Evolutionary conservation across 2,888 invertebrate species (phyloP), one percentile per base, ranked within the genome.

Genomic region (Agonopterix alstromeriana): DNA sequence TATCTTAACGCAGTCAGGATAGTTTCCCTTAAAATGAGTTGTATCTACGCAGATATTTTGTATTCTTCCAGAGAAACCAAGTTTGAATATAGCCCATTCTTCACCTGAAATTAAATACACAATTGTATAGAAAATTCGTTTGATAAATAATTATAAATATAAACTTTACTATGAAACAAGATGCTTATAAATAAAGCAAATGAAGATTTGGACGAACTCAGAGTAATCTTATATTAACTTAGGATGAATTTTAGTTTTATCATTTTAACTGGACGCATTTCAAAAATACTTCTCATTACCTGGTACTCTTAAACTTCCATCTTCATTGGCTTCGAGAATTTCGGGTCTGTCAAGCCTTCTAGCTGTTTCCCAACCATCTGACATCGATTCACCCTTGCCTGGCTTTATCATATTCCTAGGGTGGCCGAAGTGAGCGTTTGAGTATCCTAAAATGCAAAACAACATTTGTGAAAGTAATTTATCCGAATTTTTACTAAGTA

Each of bases 301-400:
- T 58, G 90, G 81, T 44, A 90, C 82, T 77, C 90, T 84, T 35
- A 92, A 73, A 14, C 91, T 90, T 14, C 92, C 92, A 53, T 88
- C 82, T 0, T 79, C 78, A 52, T 90, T 90, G 12, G 84, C 77
- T 63, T 89, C 76, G 12, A 93, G 81, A 11, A 91, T 68, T 43
- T 90, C 79, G 0, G 92, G 92, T 54, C 92, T 78, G 63, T 92
- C 91, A 4, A 91, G 71, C 46, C 91, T 76, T 48, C 92, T 73
- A 0, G 92, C 92, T 0, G 92, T 93, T 66, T 93, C 92, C 93
- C 92, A 93, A 0, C 92, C 92, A 54, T 92, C 92, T 0, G 85
- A 88, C 92, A 92, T 92, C 45, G 82, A 82, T 4, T 72, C 58
- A 36, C 90, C 85, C 52, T 81, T 83, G 48, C 79, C 80, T 0